Conservation (phyloP, 2,797 vertebrate genomes). For the Orestias chungarensis region DNA sequence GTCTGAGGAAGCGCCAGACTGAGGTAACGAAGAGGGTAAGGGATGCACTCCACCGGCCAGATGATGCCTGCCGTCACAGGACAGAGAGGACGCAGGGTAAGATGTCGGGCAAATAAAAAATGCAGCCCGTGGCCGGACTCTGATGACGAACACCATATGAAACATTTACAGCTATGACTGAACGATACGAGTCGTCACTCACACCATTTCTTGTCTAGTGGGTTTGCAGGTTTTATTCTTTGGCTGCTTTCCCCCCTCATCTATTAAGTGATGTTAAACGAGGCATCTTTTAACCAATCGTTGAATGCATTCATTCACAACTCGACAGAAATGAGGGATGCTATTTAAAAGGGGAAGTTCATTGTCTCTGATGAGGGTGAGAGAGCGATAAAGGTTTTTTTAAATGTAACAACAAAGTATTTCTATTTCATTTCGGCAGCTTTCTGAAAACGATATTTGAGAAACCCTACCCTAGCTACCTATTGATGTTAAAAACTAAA, state of each 20-base stretch:
- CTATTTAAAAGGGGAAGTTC: too few species aligned
- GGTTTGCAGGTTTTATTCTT: too few species aligned
- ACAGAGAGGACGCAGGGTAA: conserved; percentile 25
- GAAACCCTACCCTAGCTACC: too few species aligned
- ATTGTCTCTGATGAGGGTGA: too few species aligned
- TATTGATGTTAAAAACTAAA: too few species aligned
- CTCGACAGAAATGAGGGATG: background rate
- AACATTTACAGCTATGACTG: background rate
- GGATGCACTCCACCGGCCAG: conserved; percentile 85
- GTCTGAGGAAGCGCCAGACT: conserved; percentile 83
- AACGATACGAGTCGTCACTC: background rate
- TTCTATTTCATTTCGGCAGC: too few species aligned
- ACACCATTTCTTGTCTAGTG: background rate
- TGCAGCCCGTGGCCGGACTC: background rate
- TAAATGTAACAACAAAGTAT: too few species aligned
- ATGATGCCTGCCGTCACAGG: conserved; percentile 75
- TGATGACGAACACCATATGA: background rate
- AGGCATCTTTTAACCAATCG: background rate
- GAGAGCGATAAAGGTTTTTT: too few species aligned
- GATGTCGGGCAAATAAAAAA: conserved; percentile 17
- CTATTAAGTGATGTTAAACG: too few species aligned
- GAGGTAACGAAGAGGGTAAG: conserved; percentile 81
- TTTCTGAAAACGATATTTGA: too few species aligned
- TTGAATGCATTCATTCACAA: too few species aligned
- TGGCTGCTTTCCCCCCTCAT: too few species aligned